Base-by-base conservation (phyloP, 2,797 vertebrate genomes). In the Gadopsis bispinosus region DNA sequence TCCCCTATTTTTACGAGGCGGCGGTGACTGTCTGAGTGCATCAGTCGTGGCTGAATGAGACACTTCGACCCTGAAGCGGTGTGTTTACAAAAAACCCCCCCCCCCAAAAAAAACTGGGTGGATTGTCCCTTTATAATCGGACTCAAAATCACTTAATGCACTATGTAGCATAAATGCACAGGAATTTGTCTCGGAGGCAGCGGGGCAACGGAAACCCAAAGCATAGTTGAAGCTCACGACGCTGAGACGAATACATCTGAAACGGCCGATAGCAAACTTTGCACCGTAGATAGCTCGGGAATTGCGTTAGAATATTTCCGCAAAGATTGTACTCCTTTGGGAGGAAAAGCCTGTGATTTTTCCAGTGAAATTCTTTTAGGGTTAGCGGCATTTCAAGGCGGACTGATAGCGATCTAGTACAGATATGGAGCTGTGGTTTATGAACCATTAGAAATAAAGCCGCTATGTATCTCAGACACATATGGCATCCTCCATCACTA, bases 11-110 rank as follows among this genome's bases (percentile, higher is more conserved):
- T 83, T 75, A 83, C 62, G 12, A 82, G 84, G 84, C 75, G 66
- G 76, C 72, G 1, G 61, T 73, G 85, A 88, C 90, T 90, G 92
- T 87, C 89, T 92, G 87, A 89, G 84, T 87, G 81, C 83, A 90
- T 92, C 90, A 84, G 87, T 87, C 78, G 73, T 85, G 81, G 84
- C 81, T 89, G 79, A 89, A 70, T 20, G 79, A 91, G 87, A 87
- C 83, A 78, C 79, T 88, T 45, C 10, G 55, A 89, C 87, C 88
- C 89, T 5, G 73, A 51, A 91, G 91, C 84, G 22, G 35, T 75
- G 70, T 72, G 22, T 87, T 87, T 70, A 22, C 55, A 58, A 62
- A 73, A 69, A 55, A 69, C 26, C 26, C 26, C 26, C 26, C 26
- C 26, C 26, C 26, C 26, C 55, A 58, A 62, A 73, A 69, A 55